phyloP scores from a whole-genome alignment of 2,888 invertebrate genomes.

The Augiades crinisus region DNA sequence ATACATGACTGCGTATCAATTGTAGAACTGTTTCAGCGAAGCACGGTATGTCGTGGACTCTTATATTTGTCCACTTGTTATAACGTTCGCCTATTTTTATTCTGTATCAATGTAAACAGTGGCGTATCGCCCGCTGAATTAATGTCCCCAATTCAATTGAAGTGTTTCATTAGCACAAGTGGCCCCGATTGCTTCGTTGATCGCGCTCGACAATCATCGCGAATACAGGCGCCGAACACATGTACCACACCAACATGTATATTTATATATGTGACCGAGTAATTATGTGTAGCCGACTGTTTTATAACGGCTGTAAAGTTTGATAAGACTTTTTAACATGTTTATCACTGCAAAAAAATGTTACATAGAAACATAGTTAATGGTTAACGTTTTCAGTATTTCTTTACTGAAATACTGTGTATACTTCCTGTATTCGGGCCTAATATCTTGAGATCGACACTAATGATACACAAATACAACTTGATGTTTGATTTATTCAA shows the following conservation, averaged over 20 bases:
- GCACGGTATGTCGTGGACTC: no score
- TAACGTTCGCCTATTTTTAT: constrained; percentile 41
- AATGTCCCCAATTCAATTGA: constrained; percentile 81
- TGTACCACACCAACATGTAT: neutral
- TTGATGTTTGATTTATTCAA: no score
- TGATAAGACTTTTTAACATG: no score
- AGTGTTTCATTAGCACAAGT: constrained; percentile 81
- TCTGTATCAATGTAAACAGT: constrained; percentile 59
- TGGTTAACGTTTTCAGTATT: no score
- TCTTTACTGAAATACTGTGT: no score
- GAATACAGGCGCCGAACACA: constrained; percentile 49
- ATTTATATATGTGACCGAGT: constrained; percentile 3
- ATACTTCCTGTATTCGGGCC: no score
- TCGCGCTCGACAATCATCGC: constrained; percentile 57
- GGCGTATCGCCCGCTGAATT: constrained; percentile 63
- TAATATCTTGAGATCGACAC: no score
- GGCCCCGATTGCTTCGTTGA: constrained; percentile 79
- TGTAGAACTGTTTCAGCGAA: no score
- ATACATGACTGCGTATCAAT: no score
- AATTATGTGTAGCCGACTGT: neutral
- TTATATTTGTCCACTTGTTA: constrained; percentile 34
- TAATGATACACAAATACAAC: no score
- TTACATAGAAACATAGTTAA: no score
- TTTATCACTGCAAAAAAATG: no score
- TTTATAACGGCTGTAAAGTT: neutral